Evolutionary conservation across 2,888 invertebrate species (phyloP).

Genomic region (Nudaria mundana): DNA sequence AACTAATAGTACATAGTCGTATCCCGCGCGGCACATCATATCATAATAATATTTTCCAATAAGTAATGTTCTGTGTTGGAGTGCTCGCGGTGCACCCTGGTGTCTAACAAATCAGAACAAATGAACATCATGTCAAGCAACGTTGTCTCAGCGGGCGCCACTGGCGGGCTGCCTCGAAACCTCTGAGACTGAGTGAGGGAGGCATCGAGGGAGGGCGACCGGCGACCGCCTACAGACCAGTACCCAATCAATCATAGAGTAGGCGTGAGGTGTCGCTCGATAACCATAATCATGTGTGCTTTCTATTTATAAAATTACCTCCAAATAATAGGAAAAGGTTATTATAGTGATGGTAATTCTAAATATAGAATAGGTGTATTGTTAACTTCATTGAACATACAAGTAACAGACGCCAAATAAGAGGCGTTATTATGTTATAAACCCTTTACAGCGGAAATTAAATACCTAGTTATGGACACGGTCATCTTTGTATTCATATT

Average conservation of each 20-base stretch:
- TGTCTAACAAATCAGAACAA: conserved; percentile 68
- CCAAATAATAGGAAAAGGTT: conserved; percentile 17
- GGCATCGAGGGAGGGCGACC: conserved; percentile 6
- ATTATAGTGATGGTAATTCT: conserved; percentile 6
- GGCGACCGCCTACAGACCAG: conserved; percentile 29
- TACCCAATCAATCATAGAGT: conserved; percentile 59
- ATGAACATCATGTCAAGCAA: conserved; percentile 62
- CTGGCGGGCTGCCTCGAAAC: conserved; percentile 20
- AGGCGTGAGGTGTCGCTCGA: conserved; percentile 42
- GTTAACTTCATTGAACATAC: too few species aligned
- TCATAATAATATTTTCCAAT: conserved; percentile 49
- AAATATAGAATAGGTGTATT: too few species aligned
- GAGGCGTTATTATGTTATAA: too few species aligned
- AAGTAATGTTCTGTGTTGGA: conserved; percentile 46
- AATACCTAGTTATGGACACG: too few species aligned
- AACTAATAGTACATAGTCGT: too few species aligned
- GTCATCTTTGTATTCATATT: too few species aligned
- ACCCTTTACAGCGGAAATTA: too few species aligned
- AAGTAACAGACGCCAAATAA: too few species aligned
- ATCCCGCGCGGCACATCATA: conserved; percentile 22
- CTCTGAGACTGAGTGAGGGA: conserved; percentile 8
- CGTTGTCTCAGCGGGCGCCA: conserved; percentile 55
- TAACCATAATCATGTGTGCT: conserved; percentile 35
- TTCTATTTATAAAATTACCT: conserved; percentile 30
- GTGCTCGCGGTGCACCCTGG: conserved; percentile 36